Evolutionary conservation across 2,888 invertebrate genomes (phyloP).

Genomic region (Sabellastarte sp.): DNA sequence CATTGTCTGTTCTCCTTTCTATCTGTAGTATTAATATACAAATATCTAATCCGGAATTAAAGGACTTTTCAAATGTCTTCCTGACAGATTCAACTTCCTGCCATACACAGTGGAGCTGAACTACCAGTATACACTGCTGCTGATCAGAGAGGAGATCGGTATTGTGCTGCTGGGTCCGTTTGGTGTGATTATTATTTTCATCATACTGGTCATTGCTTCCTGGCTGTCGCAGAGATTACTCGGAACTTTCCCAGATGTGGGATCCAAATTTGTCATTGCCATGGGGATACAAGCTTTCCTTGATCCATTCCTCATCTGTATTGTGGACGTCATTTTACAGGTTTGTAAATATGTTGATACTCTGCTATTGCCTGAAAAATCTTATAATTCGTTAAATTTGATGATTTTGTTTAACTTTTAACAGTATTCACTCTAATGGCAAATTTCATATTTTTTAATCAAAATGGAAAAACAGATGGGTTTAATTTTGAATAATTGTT

Average conservation of each 20-base stretch:
- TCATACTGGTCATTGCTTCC: slow-evolving; percentile 38
- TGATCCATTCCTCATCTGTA: slow-evolving; percentile 46
- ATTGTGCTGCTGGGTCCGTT: slow-evolving; percentile 49
- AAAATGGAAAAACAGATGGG: too few relatives aligned
- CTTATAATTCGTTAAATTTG: too few relatives aligned
- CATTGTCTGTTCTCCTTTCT: too few relatives aligned
- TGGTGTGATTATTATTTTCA: slow-evolving; percentile 41
- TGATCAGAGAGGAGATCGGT: slow-evolving; percentile 45
- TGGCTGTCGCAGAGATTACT: slow-evolving; percentile 42
- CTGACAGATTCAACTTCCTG: slow-evolving; percentile 49
- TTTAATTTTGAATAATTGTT: too few relatives aligned
- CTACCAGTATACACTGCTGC: slow-evolving; percentile 51
- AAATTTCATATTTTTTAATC: too few relatives aligned
- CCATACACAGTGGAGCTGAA: slow-evolving; percentile 56
- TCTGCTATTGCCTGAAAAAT: too few relatives aligned
- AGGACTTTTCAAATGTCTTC: too few relatives aligned
- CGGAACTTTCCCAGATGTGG: slow-evolving; percentile 47
- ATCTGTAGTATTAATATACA: too few relatives aligned
- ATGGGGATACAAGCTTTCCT: slow-evolving; percentile 51
- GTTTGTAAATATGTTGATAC: too few relatives aligned
- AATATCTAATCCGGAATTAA: too few relatives aligned
- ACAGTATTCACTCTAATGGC: too few relatives aligned
- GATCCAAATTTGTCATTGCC: slow-evolving; percentile 49
- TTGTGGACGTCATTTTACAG: slow-evolving; percentile 44
- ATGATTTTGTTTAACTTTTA: too few relatives aligned